Conservation (phyloP, 2,797 vertebrate species). For the Coreius guichenoti region DNA sequence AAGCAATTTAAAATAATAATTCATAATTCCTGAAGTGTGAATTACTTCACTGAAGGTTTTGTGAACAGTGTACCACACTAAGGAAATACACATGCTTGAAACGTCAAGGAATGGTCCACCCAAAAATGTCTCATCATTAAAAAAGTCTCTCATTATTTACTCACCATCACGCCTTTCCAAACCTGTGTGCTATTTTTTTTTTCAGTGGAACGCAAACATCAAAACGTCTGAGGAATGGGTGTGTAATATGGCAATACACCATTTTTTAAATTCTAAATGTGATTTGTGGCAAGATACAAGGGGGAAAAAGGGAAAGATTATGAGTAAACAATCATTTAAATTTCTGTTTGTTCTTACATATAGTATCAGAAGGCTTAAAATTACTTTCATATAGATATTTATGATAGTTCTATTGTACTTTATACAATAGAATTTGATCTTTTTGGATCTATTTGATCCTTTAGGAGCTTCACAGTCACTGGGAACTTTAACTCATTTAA, state of each 20-base stretch:
- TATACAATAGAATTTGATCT: neutral
- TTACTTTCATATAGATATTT: conserved; percentile 4
- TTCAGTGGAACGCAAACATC: neutral
- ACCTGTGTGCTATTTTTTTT: neutral
- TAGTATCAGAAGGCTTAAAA: neutral
- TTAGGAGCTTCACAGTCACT: neutral
- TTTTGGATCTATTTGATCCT: neutral
- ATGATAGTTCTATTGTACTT: neutral
- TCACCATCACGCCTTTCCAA: neutral
- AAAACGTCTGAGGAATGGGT: neutral
- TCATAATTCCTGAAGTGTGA: neutral
- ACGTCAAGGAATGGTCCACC: neutral
- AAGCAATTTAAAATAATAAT: conserved; percentile 1
- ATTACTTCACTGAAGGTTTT: neutral
- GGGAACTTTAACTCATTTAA: too few relatives aligned
- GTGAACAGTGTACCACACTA: neutral
- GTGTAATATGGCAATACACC: neutral
- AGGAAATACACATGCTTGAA: neutral
- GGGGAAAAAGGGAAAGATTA: neutral
- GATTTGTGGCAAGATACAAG: neutral
- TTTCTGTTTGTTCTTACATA: neutral
- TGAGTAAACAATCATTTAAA: neutral
- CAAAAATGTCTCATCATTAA: neutral
- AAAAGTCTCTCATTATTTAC: neutral
- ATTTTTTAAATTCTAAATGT: neutral